Conservation (phyloP, 2,888 invertebrate genomes). For the Tinea trinotella region DNA sequence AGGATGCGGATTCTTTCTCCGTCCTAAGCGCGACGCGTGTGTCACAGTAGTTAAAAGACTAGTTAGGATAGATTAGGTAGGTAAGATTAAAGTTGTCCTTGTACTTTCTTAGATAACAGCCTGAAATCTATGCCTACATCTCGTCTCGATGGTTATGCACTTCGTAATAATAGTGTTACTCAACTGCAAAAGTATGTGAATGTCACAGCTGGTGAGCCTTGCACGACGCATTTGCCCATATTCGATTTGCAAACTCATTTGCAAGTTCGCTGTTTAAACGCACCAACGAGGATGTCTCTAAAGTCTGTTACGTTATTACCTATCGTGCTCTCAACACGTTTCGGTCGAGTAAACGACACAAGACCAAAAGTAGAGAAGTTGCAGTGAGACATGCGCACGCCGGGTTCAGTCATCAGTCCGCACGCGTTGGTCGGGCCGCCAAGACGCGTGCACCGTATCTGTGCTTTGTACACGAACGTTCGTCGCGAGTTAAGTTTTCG, state of each 20-base stretch:
- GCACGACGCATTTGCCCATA: slow-evolving; percentile 54
- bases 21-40: no score
- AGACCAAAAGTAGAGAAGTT: slow-evolving; percentile 10
- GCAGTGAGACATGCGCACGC: slow-evolving; percentile 9
- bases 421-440: slow-evolving; percentile 63
- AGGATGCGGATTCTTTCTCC: no score
- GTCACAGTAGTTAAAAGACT: no score
- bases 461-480: slow-evolving; percentile 30
- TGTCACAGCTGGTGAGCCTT: slow-evolving; percentile 56
- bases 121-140: not conserved
- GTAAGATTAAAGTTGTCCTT: not conserved
- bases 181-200: slow-evolving; percentile 31
- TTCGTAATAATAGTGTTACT: slow-evolving; percentile 17
- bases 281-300: not conserved
- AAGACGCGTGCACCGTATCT: slow-evolving; percentile 46
- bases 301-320: not conserved
- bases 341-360: slow-evolving; percentile 15
- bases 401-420: slow-evolving; percentile 44
- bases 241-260: slow-evolving; percentile 55
- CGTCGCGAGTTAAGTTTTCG: slow-evolving; percentile 37
- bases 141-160: not conserved
- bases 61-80: no score
- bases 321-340: slow-evolving; percentile 1
- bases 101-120: not conserved
- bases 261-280: slow-evolving; percentile 36